Conservation (phyloP, 2,113 vertebrate genomes). For the Atractosteus spatula region DNA sequence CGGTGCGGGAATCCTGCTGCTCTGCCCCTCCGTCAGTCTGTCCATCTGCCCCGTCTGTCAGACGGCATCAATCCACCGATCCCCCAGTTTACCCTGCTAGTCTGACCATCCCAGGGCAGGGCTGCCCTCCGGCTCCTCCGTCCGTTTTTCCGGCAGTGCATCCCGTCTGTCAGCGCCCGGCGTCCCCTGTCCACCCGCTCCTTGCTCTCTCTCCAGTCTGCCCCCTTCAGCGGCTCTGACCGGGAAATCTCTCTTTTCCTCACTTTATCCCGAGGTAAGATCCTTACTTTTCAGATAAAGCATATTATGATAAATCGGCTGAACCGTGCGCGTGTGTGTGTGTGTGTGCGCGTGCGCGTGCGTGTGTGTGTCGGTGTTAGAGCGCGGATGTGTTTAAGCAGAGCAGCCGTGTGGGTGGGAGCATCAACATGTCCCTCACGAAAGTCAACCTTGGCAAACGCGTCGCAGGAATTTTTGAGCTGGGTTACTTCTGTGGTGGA, state of each 20-base stretch:
- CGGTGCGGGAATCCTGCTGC: no score
- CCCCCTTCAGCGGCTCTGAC: conserved; percentile 66
- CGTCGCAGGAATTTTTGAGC: no score
- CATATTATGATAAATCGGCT: conserved; percentile 78
- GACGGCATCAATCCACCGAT: conserved; percentile 51
- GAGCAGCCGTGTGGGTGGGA: no score
- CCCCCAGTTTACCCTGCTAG: conserved; percentile 54
- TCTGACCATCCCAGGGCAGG: conserved; percentile 19
- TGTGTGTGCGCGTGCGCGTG: conserved; percentile 43
- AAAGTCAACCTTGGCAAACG: no score
- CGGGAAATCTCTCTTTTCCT: conserved; percentile 69
- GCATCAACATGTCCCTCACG: conserved; percentile 2
- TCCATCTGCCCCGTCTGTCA: conserved; percentile 48
- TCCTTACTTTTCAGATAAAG: conserved; percentile 75
- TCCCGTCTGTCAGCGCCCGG: not conserved
- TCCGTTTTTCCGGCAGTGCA: not conserved
- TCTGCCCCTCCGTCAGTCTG: not conserved
- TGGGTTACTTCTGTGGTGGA: no score
- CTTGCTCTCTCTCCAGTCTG: conserved; percentile 51
- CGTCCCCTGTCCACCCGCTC: conserved; percentile 20
- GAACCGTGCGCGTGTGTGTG: conserved; percentile 64
- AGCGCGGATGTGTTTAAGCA: conserved; percentile 20
- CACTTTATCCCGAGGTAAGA: conserved; percentile 78
- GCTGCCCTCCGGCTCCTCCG: not conserved
- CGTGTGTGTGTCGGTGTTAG: conserved; percentile 31